phyloP scores from a whole-genome alignment of 30 jellyfish, hydroid and myxozoan species.

The Chrysaora quinquecirrha region DNA sequence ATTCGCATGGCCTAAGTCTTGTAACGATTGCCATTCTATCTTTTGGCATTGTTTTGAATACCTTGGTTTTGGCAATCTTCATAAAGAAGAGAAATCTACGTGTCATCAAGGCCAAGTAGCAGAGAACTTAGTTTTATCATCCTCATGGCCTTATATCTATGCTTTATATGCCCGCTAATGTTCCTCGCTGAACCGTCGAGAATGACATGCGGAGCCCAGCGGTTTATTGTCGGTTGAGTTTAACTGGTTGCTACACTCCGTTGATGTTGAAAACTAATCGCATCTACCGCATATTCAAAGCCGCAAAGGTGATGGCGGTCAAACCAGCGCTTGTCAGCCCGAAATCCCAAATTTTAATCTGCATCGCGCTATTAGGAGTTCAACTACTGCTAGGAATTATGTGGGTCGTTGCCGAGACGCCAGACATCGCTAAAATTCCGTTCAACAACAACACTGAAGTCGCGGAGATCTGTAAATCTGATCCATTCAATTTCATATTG shows the following conservation, averaged over 20 bases:
- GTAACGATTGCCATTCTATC: constrained; percentile 33
- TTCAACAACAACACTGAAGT: constrained; percentile 43
- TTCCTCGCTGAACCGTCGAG: constrained; percentile 51
- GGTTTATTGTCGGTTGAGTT: constrained; percentile 85
- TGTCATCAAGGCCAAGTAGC: constrained; percentile 82
- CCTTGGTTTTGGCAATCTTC: constrained; percentile 52
- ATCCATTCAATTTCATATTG: constrained; percentile 62
- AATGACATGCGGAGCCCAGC: constrained; percentile 66
- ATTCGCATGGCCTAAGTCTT: background rate
- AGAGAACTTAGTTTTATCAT: constrained; percentile 78
- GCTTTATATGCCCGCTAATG: constrained; percentile 60
- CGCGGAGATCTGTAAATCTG: constrained; percentile 60
- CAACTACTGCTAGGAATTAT: constrained; percentile 77
- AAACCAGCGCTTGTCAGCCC: constrained; percentile 81
- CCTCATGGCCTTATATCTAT: constrained; percentile 41
- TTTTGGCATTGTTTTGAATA: constrained; percentile 54
- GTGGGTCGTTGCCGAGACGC: constrained; percentile 93
- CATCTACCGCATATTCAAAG: constrained; percentile 81
- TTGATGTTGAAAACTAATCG: constrained; percentile 89
- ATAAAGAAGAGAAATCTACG: constrained; percentile 62
- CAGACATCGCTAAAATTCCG: constrained; percentile 51
- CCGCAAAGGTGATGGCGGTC: constrained; percentile 46
- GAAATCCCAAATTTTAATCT: constrained; percentile 84
- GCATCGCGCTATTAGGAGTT: constrained; percentile 68
- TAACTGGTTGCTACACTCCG: constrained; percentile 94